Evolutionary conservation across 1,140 invertebrate species (phyloP).

Genomic region (Vanessa tameamea): DNA sequence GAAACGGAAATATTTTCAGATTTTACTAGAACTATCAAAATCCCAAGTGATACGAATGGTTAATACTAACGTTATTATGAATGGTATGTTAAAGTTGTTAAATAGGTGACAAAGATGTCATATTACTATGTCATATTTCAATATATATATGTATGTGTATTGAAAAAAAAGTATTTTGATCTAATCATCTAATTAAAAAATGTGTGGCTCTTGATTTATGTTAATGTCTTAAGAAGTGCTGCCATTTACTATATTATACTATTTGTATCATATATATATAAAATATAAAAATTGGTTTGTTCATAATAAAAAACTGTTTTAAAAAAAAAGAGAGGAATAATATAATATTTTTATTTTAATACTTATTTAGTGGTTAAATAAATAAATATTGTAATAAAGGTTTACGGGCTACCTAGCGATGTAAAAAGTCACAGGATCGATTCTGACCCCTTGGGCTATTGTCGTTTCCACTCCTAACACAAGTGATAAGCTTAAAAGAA

Average conservation of each 20-base stretch:
- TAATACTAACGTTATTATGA: too few relatives aligned
- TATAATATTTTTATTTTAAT: neutral
- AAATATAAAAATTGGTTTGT: neutral
- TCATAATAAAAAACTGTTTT: neutral
- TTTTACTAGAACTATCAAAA: too few relatives aligned
- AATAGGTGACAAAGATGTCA: too few relatives aligned
- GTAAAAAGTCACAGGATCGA: neutral
- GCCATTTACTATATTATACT: neutral
- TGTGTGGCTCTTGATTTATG: neutral
- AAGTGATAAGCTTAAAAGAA: too few relatives aligned
- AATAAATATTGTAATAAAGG: neutral
- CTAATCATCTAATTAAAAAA: neutral
- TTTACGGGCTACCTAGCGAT: neutral
- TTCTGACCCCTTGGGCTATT: too few relatives aligned
- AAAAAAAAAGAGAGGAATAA: too few relatives aligned
- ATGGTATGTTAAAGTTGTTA: too few relatives aligned
- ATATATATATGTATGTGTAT: neutral
- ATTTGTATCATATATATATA: neutral
- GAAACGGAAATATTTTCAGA: too few relatives aligned
- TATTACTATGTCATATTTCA: too few relatives aligned
- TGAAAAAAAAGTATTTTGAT: neutral
- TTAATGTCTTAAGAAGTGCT: neutral
- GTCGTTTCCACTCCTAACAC: too few relatives aligned
- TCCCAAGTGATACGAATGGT: too few relatives aligned
- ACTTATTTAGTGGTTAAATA: neutral